Conservation (phyloP, 2,888 invertebrate genomes). For the Phorcus lineatus region DNA sequence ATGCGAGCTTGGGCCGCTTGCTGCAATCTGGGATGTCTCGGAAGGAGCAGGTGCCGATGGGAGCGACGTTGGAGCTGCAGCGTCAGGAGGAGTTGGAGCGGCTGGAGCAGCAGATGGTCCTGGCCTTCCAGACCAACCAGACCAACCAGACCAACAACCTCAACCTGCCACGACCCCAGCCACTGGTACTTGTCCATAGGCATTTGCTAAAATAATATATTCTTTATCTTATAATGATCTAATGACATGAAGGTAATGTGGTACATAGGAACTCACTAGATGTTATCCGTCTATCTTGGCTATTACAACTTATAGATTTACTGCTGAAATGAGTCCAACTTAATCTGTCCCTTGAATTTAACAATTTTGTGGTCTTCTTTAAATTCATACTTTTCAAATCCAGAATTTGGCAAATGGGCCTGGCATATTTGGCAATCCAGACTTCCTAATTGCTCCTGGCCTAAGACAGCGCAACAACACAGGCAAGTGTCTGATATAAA, state of each 20-base stretch:
- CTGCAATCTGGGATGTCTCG: constrained; percentile 75
- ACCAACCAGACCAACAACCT: constrained; percentile 15
- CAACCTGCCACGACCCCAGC: constrained; percentile 45
- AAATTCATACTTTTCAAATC: neutral
- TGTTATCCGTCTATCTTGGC: no score
- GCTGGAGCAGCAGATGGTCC: constrained; percentile 77
- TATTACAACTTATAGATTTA: no score
- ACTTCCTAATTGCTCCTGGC: constrained; percentile 4
- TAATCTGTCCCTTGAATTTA: no score
- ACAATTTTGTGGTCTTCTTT: no score
- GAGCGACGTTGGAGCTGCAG: constrained; percentile 78
- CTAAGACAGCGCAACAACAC: constrained; percentile 4
- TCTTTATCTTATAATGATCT: neutral
- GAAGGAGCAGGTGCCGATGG: constrained; percentile 74
- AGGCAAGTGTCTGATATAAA: neutral
- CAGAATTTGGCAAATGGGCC: constrained; percentile 59
- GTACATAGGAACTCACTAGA: no score
- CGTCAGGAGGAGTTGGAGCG: constrained; percentile 77
- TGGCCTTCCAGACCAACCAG: constrained; percentile 51
- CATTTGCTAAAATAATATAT: neutral
- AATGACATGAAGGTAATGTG: neutral
- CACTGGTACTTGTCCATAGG: constrained; percentile 41
- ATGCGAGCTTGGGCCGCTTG: constrained; percentile 75
- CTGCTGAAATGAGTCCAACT: no score
- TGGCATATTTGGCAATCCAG: constrained; percentile 57